A percentile compares a stretch with the other conserved stretches of the same genome.
Evolutionary conservation across 2,888 invertebrate species (phyloP).

Genomic region (Drosophila paramelanica): DNA sequence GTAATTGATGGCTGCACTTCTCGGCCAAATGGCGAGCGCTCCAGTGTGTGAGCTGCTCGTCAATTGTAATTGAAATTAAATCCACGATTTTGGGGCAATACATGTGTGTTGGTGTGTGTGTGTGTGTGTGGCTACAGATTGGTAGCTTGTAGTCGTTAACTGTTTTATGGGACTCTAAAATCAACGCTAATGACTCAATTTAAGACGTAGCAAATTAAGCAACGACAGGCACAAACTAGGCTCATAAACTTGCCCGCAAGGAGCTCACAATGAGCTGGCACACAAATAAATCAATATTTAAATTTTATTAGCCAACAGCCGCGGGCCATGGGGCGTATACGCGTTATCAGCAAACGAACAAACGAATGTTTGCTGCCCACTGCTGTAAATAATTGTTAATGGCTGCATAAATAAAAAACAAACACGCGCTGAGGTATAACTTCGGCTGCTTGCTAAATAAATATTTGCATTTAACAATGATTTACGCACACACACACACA

Average conservation of each 20-base stretch:
- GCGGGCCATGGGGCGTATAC: slow-evolving; percentile 55
- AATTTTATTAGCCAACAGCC: slow-evolving; percentile 46
- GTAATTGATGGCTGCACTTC: slow-evolving; percentile 56
- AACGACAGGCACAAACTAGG: slow-evolving; percentile 30
- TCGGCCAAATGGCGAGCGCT: slow-evolving; percentile 5
- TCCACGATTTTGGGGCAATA: neutral
- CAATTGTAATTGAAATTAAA: slow-evolving; percentile 12
- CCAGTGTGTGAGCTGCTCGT: slow-evolving; percentile 13
- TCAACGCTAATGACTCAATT: slow-evolving; percentile 71
- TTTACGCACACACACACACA: slow-evolving; percentile 50
- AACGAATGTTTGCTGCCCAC: slow-evolving; percentile 27
- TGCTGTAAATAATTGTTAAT: slow-evolving; percentile 67
- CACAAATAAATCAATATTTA: slow-evolving; percentile 61
- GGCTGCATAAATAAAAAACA: slow-evolving; percentile 55
- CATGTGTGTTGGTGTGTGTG: no score
- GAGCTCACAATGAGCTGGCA: slow-evolving; percentile 30
- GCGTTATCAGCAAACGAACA: slow-evolving; percentile 38
- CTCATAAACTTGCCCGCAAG: slow-evolving; percentile 51
- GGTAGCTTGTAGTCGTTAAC: slow-evolving; percentile 49
- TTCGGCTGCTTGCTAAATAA: slow-evolving; percentile 48
- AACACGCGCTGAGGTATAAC: slow-evolving; percentile 24
- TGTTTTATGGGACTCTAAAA: slow-evolving; percentile 65
- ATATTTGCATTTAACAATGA: slow-evolving; percentile 59
- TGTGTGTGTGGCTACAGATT: slow-evolving; percentile 3
- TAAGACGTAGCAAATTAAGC: slow-evolving; percentile 49